Base-by-base conservation (phyloP, 2,797 vertebrate genomes). In the Sarcoramphus papa region DNA sequence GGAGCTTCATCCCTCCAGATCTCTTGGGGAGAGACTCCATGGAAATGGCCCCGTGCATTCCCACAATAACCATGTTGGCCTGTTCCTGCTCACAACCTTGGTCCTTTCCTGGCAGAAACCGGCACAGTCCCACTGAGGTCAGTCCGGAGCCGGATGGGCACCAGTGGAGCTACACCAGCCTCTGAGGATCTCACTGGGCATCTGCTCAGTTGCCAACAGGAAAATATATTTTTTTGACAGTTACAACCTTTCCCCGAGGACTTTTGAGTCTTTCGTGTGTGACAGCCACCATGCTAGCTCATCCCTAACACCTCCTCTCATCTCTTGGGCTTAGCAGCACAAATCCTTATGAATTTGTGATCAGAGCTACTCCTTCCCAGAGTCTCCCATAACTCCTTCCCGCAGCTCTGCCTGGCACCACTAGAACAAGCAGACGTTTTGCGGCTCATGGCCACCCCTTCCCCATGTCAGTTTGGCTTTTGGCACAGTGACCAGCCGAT, bases 51-150 rank as follows among this genome's bases (percentile, higher is more conserved):
- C 51, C 8, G 0, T 28, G 20, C 14, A 14, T 54, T 85, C n/a
- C n/a, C 48, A 63, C 27, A 63, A 48, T 31, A 53, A 57, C 53
- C 2, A 1, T 3, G 11, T 14, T 1, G 1, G n/a, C 31, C 60
- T 53, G 2, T 21, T 88, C 18, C 47, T 54, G 53, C 30, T 84
- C 80, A 57, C 41, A 81, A 1, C 31, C 31, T 59, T 12, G 33
- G 22, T 65, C 37, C 40, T 64, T 70, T 81, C 56, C 41, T 6
- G 1, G 48, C 40, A 80, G 59, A 89, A 86, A 31, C 18, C 2
- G 2, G n/a, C 48, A n/a, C 7, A 31, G 54, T 50, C 45, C 65
- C 3, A 4, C 78, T 74, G 47, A 63, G 48, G 72, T 79, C 59
- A 84, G 35, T 22, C 47, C 53, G 33, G 72, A 80, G 40, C 40